A percentile compares a stretch with the other conserved stretches of the same genome.
Conservation (phyloP, 2,113 vertebrate genomes). For the Felis catus region F.catus_Fca126_mat1.0 CM031415.1:82744001-82744500, state of each 20-base stretch:
- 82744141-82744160: not conserved
- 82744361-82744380: not conserved
- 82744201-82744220: not conserved
- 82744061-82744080: not conserved
- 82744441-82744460: not conserved
- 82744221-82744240: not conserved
- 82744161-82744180: not conserved
- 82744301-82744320: no score
- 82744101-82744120: not conserved
- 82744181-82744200: not conserved
- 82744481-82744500: not conserved
- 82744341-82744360: not conserved
- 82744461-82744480: not conserved
- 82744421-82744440: not conserved
- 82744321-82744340: not conserved
- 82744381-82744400: no score
- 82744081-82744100: not conserved
- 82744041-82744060: not conserved
- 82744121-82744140: not conserved
- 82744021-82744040: not conserved
- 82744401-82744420: not conserved
- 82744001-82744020: not conserved
- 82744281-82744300: no score
- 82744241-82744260: not conserved
- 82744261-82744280: not conserved